Evolutionary conservation across 1,140 invertebrate species (phyloP).

Genomic region (Kradibia gibbosae): DNA sequence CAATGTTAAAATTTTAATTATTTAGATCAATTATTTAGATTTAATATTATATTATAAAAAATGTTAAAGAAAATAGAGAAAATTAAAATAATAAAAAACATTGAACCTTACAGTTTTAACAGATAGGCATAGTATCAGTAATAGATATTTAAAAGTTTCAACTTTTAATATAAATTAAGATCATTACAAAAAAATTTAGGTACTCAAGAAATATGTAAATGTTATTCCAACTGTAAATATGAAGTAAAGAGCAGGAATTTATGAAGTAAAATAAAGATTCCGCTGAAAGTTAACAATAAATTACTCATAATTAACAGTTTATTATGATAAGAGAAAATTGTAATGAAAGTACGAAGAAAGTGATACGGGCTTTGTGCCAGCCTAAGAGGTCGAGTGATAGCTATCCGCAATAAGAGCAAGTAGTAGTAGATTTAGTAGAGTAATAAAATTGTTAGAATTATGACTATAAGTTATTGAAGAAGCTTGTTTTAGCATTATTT

Average conservation of each 20-base stretch:
- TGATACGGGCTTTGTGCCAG: not conserved
- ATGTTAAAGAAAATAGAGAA: no score
- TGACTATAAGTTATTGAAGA: not conserved
- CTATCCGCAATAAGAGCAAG: not conserved
- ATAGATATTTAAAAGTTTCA: no score
- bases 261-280: not conserved
- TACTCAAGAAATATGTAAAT: not conserved
- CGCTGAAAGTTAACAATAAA: not conserved
- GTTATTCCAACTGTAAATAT: not conserved
- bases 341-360: conserved; percentile 17
- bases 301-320: not conserved
- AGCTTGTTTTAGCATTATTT: not conserved
- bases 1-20: no score
- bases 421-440: not conserved
- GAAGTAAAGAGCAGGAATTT: not conserved
- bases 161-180: no score
- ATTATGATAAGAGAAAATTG: not conserved
- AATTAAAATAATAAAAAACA: no score
- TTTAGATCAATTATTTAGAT: no score
- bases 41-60: no score
- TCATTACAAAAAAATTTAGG: no score
- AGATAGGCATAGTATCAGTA: no score
- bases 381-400: not conserved
- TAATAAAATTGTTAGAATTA: not conserved
- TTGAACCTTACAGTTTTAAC: no score